These are phyloP conservation scores for Cariama cristata DNA, from an alignment of 2,113 vertebrate genomes.

Conservation along the genomic window DNA sequence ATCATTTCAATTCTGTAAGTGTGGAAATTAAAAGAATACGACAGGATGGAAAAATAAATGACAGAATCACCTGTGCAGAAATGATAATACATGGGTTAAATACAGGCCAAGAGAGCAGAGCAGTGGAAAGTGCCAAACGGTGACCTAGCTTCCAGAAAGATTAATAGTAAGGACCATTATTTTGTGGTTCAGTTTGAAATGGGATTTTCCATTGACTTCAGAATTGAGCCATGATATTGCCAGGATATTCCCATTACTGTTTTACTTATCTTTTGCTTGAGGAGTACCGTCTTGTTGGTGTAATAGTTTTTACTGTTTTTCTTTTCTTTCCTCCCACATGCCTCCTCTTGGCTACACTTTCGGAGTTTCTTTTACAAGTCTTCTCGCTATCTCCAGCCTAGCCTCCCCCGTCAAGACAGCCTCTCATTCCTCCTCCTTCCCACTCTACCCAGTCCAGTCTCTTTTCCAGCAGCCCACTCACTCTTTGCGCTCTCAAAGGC, in stretches of 20 bases:
- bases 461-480: not conserved
- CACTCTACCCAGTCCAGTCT: not conserved
- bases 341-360: not conserved
- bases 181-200: not conserved
- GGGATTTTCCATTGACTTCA: not conserved
- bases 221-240: not conserved
- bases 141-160: slow-evolving; percentile 10
- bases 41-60: slow-evolving; percentile 17
- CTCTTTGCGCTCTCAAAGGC: not conserved
- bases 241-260: not conserved
- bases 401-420: not conserved
- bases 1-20: slow-evolving; percentile 15
- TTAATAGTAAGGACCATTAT: not conserved
- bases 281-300: not conserved
- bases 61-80: slow-evolving; percentile 18
- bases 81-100: slow-evolving; percentile 39
- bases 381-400: not conserved
- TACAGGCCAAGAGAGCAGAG: not conserved
- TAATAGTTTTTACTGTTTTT: not conserved
- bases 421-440: not conserved
- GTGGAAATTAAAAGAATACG: slow-evolving; percentile 24
- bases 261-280: not conserved
- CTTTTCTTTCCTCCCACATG: not conserved
- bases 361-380: not conserved
- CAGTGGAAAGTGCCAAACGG: not conserved